Conservation (phyloP, 2,888 invertebrate genomes). For the Drosophila cracens region DNA sequence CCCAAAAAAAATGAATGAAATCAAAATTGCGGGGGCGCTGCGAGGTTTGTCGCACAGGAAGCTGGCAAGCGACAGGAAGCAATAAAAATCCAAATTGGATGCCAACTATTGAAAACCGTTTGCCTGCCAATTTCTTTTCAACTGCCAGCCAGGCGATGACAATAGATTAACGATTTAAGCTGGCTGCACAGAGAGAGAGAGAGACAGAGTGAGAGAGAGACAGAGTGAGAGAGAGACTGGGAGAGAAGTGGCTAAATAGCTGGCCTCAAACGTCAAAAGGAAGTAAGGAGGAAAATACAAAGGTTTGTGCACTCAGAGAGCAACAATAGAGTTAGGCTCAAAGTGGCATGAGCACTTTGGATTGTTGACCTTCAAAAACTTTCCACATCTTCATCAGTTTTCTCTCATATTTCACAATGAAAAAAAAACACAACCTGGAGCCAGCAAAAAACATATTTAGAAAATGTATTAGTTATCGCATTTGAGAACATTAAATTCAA, state of each 20-base stretch:
- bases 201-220: not conserved
- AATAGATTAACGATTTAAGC: constrained; percentile 49
- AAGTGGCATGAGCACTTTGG: not conserved
- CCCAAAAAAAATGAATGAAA: constrained; percentile 24
- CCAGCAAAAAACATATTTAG: too few species aligned
- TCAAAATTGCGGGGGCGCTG: constrained; percentile 43
- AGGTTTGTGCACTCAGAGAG: not conserved
- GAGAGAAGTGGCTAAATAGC: constrained; percentile 17
- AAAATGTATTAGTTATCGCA: not conserved
- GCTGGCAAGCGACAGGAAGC: constrained; percentile 65
- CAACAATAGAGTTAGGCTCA: not conserved
- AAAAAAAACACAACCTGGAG: too few species aligned
- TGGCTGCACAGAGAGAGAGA: not conserved
- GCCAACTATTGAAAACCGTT: constrained; percentile 68
- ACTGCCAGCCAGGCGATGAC: constrained; percentile 40
- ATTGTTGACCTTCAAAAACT: not conserved
- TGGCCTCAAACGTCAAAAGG: constrained; percentile 1
- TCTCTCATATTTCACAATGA: not conserved
- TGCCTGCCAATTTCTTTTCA: constrained; percentile 55
- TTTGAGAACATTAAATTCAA: not conserved
- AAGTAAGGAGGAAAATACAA: constrained; percentile 1
- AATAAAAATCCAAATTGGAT: constrained; percentile 68
- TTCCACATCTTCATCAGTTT: not conserved
- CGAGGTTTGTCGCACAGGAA: constrained; percentile 64
- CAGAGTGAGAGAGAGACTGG: not conserved